phyloP scores from a whole-genome alignment of 2,888 invertebrate species.

The Synanthedon vespiformis region DNA sequence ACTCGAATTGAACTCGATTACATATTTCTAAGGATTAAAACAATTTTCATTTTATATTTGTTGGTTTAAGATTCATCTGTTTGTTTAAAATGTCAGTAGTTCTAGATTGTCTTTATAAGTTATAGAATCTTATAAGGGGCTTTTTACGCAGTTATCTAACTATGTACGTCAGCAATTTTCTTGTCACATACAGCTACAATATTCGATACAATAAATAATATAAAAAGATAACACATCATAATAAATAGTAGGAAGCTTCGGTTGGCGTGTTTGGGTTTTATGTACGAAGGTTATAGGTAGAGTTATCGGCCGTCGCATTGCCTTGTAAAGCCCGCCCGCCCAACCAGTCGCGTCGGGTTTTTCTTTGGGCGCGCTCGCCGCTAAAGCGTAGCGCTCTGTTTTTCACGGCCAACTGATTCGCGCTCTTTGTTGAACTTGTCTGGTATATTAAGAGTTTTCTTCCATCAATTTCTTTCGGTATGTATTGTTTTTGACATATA shows the following conservation, averaged over 20 bases:
- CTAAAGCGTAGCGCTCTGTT: conserved; percentile 4
- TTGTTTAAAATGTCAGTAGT: background rate
- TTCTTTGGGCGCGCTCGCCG: conserved; percentile 28
- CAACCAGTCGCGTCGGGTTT: conserved; percentile 31
- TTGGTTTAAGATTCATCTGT: background rate
- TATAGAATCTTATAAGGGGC: background rate
- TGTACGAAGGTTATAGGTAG: background rate
- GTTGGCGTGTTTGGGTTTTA: background rate
- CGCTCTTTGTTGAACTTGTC: conserved; percentile 10
- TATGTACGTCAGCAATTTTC: background rate
- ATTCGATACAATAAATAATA: no score
- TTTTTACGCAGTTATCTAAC: background rate
- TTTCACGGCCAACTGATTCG: conserved; percentile 3
- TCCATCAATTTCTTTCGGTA: no score
- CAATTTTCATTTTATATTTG: no score
- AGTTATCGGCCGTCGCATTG: background rate
- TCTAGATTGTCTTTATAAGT: background rate
- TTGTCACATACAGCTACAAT: no score
- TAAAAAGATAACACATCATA: no score
- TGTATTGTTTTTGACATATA: no score
- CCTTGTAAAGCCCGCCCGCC: conserved; percentile 27
- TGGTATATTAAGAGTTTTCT: background rate
- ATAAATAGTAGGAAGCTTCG: background rate
- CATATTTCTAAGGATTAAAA: no score
- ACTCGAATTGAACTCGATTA: background rate